These are phyloP conservation scores for Merops nubicus DNA, from an alignment of 2,113 vertebrate genomes.

Conservation along the genomic window DNA sequence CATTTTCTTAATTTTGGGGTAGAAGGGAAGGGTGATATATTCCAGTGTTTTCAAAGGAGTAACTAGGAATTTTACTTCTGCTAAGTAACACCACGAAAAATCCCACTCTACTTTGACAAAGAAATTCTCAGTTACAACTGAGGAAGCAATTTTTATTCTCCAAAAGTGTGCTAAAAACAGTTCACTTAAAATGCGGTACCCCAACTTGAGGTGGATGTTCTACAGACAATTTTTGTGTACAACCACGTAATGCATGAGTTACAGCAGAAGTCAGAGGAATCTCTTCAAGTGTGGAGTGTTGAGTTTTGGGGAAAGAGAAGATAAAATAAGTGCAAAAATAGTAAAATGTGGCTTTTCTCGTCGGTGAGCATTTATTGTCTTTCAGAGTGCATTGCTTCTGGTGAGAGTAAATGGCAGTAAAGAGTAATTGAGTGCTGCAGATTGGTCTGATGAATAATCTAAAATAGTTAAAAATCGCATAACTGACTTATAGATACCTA, in stretches of 20 bases:
- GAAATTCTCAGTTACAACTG: neutral
- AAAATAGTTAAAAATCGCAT: neutral
- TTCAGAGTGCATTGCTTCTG: neutral
- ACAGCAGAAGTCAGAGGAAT: neutral
- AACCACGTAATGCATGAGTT: neutral
- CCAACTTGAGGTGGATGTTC: neutral
- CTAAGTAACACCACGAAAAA: neutral
- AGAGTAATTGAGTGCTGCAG: slow-evolving; percentile 25
- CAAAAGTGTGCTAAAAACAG: neutral
- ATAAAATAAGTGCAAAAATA: neutral
- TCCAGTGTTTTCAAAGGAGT: neutral
- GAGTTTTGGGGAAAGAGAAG: neutral
- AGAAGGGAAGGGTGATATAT: neutral
- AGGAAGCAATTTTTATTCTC: neutral
- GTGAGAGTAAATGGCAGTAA: neutral
- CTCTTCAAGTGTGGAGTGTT: neutral
- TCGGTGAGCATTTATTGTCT: neutral
- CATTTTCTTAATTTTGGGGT: neutral
- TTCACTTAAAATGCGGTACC: neutral
- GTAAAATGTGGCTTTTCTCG: neutral
- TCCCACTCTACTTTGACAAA: neutral
- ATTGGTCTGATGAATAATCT: slow-evolving; percentile 13
- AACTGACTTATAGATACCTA: neutral
- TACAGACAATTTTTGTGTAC: neutral
- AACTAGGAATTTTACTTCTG: neutral